Evolutionary conservation across 2,113 vertebrate genomes (phyloP).

Genomic region (Petrocephalus zakoni): DNA sequence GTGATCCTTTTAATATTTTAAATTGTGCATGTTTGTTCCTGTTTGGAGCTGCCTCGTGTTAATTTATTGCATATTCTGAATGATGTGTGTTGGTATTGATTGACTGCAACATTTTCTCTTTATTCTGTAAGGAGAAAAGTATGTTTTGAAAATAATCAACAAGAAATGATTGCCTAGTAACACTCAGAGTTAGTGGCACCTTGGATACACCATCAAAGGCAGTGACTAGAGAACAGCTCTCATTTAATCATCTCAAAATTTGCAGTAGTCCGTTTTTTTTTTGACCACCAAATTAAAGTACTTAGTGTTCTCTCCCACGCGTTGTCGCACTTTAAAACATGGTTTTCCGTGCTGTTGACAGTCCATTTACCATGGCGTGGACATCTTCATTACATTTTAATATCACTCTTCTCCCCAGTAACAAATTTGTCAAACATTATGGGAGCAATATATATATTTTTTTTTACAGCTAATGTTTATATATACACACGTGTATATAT

Average conservation of each 20-base stretch:
- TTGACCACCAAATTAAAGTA: constrained; percentile 5
- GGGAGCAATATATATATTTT: constrained; percentile 63
- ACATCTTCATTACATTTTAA: constrained; percentile 42
- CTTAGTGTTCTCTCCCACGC: constrained; percentile 20
- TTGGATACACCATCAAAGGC: neutral
- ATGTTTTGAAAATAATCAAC: constrained; percentile 12
- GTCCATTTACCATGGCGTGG: constrained; percentile 52
- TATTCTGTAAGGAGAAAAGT: constrained; percentile 37
- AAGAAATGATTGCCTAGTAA: neutral
- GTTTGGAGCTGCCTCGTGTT: constrained; percentile 74
- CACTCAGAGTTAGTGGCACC: constrained; percentile 7
- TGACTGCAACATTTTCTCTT: constrained; percentile 56
- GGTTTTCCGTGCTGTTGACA: constrained; percentile 48
- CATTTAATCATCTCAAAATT: constrained; percentile 6
- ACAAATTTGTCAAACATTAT: constrained; percentile 54
- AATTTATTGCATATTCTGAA: constrained; percentile 72
- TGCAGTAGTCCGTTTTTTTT: neutral
- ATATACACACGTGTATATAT: constrained; percentile 51
- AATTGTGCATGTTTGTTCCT: constrained; percentile 66
- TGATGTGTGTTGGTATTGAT: constrained; percentile 73
- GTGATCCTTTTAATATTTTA: constrained; percentile 45
- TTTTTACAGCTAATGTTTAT: constrained; percentile 43
- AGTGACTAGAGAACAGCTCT: neutral
- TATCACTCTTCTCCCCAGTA: constrained; percentile 49
- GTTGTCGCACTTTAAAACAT: constrained; percentile 30